Evolutionary conservation across 2,888 invertebrate species (phyloP), one percentile per base, ranked within the genome.

Genomic region (Amphipoea lucens): DNA sequence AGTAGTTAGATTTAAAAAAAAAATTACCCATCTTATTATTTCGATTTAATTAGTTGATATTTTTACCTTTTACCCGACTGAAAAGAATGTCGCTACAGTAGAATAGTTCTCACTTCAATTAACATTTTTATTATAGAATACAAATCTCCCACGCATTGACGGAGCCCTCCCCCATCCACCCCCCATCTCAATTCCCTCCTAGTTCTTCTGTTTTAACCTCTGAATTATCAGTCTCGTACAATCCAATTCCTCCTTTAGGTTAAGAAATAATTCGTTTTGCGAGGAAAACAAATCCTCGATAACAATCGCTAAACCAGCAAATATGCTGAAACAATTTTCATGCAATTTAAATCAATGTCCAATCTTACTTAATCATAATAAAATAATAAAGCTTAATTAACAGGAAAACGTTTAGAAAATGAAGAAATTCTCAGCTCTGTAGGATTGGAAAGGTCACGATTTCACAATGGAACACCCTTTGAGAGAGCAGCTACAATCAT

Each of bases 401-500:
- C 70, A 36, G 7, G 45, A 23, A 71, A 80, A 29, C 17, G 45
- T 45, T 54, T 54, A 81, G 57, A 73, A 70, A 81, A 65, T 57
- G 6, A 17, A 74, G 79, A 73, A 60, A 72, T 48, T 72, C 42
- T 45, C 65, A 29, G 42, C 9, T 9, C 6, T 54, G 5, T 20
- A 42, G 17, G 23, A 70, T 42, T 71, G 66, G 36, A 74, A 65
- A 74, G 66, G 75, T 76, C 74, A 76, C 36, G 68, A 68, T 57
- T 81, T 79, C 74, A 57, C 79, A 72, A 71, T 66, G 45, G 14
- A 63, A 66, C 23, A 40, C n/a, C 54, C 20, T 51, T 66, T 14
- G 70, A 45, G 86, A 86, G 78, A 86, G 78, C 57, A 62, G 40
- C 7, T 40, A 66, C 36, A 67, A 82, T 76, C 51, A 23, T 51